phyloP scores from a whole-genome alignment of 2,113 vertebrate genomes.

The Centrocercus urophasianus region DNA sequence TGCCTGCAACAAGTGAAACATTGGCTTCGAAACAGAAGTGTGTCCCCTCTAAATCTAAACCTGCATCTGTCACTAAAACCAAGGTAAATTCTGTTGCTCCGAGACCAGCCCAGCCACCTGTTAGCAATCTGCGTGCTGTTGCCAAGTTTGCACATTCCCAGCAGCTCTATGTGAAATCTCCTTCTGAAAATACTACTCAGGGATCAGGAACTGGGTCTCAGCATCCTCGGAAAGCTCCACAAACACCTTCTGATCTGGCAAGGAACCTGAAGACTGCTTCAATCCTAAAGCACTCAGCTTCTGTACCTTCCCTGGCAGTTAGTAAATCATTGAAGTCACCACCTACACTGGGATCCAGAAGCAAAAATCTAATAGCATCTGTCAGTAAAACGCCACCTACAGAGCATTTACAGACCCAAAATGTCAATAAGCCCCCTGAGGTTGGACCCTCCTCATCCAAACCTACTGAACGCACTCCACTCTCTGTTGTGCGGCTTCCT shows the following conservation, averaged over 20 bases:
- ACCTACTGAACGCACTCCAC: conserved; percentile 62
- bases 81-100: neutral
- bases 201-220: neutral
- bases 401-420: neutral
- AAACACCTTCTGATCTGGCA: neutral
- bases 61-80: neutral
- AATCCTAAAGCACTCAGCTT: conserved; percentile 48
- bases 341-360: neutral
- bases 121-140: neutral
- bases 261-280: conserved; percentile 50
- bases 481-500: conserved; percentile 77
- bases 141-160: conserved; percentile 51
- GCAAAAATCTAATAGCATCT: conserved; percentile 23
- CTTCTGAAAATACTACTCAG: neutral
- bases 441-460: conserved; percentile 49
- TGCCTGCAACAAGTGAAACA: conserved; percentile 14
- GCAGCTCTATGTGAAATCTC: conserved; percentile 54
- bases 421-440: neutral
- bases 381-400: conserved; percentile 20
- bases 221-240: neutral
- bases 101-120: neutral
- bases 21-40: conserved; percentile 30
- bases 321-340: conserved; percentile 24
- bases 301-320: conserved; percentile 39
- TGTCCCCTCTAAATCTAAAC: conserved; percentile 7